Evolutionary conservation across 1,140 invertebrate genomes (phyloP), one percentile per base, ranked within the genome.

Genomic region (Cataglyphis hispanica): DNA sequence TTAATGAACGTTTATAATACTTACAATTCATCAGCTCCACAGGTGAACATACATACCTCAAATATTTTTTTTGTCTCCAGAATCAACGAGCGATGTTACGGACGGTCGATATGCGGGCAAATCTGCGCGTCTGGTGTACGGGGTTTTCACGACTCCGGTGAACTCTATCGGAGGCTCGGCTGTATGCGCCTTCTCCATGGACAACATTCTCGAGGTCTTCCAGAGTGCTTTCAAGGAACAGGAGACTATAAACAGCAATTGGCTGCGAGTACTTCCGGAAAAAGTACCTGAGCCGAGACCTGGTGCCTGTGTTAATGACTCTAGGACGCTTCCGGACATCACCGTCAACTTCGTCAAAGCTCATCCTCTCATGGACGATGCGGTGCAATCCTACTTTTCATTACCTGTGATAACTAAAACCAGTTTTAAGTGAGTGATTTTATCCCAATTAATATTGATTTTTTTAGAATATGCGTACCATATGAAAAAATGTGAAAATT

Each of bases 161-260:
- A 99, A 99, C 94, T 98, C 98, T 60, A 99, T 99, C 92, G 97
- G 98, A 2, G 99, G 98, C 31, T 99, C 98, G 8, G 99, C 99
- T 0, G 97, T 99, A 2, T 99, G 99, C 95, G 98, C 98, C 22
- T 99, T 99, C 95, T 97, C 97, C 31, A 97, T 99, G 95, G 96
- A 97, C 89, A 98, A 98, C 93, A 97, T 99, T 70, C 95, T 98
- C 86, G 96, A 97, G 72, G 97, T 98, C 27, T 99, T 99, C 94
- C 97, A 98, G 91, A 98, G 97, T 22, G 96, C 97, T 77, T 99
- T 99, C 94, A 99, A 99, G 95, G 98, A 98, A 34, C 98, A 99
- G 95, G 97, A 98, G 92, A 97, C 97, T 76, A 97, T 98, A 91
- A 98, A 98, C 93, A 98, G 98, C 31, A 98, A 99, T 93, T 99